Evolutionary conservation across 2,888 invertebrate genomes (phyloP).

Genomic region (Augiades crinisus): DNA sequence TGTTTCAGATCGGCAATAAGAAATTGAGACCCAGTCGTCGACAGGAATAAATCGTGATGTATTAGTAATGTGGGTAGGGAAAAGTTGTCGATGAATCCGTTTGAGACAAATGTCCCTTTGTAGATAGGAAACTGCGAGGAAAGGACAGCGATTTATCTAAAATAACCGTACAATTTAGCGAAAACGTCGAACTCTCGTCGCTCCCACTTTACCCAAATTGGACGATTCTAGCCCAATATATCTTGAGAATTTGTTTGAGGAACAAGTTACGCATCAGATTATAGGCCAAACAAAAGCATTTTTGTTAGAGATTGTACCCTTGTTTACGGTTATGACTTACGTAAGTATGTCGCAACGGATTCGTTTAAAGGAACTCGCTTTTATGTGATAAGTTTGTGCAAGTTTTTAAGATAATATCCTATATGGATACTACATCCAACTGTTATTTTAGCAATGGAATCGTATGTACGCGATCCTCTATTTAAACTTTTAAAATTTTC

Average conservation of each 20-base stretch:
- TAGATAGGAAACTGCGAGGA: slow-evolving; percentile 66
- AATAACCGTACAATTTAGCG: slow-evolving; percentile 75
- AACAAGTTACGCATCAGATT: slow-evolving; percentile 58
- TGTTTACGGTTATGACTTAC: slow-evolving; percentile 69
- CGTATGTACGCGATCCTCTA: slow-evolving; percentile 2
- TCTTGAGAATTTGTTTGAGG: slow-evolving; percentile 72
- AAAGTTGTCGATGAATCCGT: slow-evolving; percentile 62
- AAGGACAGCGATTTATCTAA: slow-evolving; percentile 74
- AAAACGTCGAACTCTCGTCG: slow-evolving; percentile 71
- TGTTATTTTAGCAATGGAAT: slow-evolving; percentile 5
- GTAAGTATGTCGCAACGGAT: slow-evolving; percentile 48
- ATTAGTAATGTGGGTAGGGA: slow-evolving; percentile 45
- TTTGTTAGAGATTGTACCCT: slow-evolving; percentile 60
- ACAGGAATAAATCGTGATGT: slow-evolving; percentile 44
- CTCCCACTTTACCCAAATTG: slow-evolving; percentile 75
- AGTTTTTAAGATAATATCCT: slow-evolving; percentile 17
- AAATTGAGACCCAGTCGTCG: slow-evolving; percentile 26
- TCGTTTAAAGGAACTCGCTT: slow-evolving; percentile 27
- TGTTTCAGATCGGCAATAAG: neutral
- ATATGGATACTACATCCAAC: slow-evolving; percentile 16
- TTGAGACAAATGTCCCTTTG: slow-evolving; percentile 71
- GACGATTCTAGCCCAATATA: slow-evolving; percentile 73
- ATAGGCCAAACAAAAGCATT: slow-evolving; percentile 65
- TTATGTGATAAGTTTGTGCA: slow-evolving; percentile 21
- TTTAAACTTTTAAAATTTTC: slow-evolving; percentile 8